Percentiles rank a stretch among this genome's conserved stretches.
phyloP scores from a whole-genome alignment of 2,113 vertebrate genomes.

The Charadrius vociferus region DNA sequence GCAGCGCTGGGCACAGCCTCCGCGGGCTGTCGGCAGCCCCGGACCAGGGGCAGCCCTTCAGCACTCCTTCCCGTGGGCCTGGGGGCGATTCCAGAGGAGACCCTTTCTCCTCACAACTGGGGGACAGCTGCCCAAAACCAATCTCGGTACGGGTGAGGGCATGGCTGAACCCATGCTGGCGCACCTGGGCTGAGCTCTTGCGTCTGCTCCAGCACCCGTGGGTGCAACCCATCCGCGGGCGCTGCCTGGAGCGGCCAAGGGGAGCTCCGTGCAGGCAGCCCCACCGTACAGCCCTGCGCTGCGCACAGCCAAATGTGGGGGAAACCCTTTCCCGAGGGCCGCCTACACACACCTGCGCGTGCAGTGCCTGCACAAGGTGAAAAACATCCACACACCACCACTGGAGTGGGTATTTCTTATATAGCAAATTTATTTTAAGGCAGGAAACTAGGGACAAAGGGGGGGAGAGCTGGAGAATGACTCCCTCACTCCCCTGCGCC shows the following conservation, averaged over 20 bases:
- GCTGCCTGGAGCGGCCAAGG: not conserved
- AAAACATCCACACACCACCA: not conserved
- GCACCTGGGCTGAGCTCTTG: not conserved
- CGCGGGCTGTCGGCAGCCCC: rapidly evolving
- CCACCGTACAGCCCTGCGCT: not conserved
- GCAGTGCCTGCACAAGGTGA: not conserved
- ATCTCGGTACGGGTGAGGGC: not conserved
- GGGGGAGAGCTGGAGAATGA: rapidly evolving
- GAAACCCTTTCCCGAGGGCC: not conserved
- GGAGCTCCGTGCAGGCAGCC: rapidly evolving
- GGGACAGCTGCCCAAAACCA: not conserved
- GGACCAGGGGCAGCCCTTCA: not conserved
- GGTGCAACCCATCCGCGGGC: not conserved
- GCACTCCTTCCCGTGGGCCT: rapidly evolving
- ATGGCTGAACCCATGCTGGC: not conserved
- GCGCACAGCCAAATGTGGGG: rapidly evolving
- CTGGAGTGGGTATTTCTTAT: not conserved
- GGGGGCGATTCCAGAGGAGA: not conserved
- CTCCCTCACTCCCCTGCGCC: not conserved
- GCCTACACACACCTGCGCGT: rapidly evolving
- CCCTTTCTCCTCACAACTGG: not conserved
- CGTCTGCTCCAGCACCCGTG: not conserved
- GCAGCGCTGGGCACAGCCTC: not conserved
- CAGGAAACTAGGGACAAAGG: not conserved
- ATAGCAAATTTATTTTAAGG: not conserved